Evolutionary conservation across 2,888 invertebrate species (phyloP).

Genomic region (Rhimphoctona megacephalus): DNA sequence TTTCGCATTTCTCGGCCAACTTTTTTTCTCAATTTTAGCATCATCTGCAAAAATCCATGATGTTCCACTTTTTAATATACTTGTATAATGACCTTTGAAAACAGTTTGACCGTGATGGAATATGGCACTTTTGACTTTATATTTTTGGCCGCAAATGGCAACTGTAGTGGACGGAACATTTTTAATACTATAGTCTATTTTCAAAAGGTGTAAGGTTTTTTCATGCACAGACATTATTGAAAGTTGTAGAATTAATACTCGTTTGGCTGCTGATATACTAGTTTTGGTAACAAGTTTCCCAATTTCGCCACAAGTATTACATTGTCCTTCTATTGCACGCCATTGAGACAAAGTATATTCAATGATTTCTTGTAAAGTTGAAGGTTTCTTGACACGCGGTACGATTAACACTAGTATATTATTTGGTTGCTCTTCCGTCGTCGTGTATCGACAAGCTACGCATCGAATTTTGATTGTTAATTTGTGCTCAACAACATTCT

Average conservation of each 20-base stretch:
- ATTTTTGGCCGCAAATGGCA: slow-evolving; percentile 5
- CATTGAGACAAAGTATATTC: slow-evolving; percentile 17
- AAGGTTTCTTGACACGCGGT: not conserved
- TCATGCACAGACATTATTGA: too few relatives aligned
- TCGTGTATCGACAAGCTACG: not conserved
- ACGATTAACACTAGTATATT: not conserved
- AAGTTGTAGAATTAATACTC: slow-evolving; percentile 31
- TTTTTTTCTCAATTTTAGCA: too few relatives aligned
- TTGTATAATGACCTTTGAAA: slow-evolving; percentile 26
- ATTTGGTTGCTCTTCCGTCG: not conserved
- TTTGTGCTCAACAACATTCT: too few relatives aligned
- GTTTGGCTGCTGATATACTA: not conserved
- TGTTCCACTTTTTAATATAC: slow-evolving; percentile 35
- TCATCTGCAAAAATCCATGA: too few relatives aligned
- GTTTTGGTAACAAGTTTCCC: not conserved
- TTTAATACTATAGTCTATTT: slow-evolving; percentile 36
- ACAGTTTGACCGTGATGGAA: slow-evolving; percentile 18
- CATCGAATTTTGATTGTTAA: not conserved
- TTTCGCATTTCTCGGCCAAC: slow-evolving; percentile 13
- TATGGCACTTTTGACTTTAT: not conserved
- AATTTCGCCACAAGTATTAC: not conserved
- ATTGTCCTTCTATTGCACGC: slow-evolving; percentile 2
- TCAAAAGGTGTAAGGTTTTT: not conserved
- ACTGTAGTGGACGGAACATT: slow-evolving; percentile 28
- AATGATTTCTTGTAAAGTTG: not conserved